phyloP scores from a whole-genome alignment of 2,888 invertebrate genomes.

The Hyles lineata region DNA sequence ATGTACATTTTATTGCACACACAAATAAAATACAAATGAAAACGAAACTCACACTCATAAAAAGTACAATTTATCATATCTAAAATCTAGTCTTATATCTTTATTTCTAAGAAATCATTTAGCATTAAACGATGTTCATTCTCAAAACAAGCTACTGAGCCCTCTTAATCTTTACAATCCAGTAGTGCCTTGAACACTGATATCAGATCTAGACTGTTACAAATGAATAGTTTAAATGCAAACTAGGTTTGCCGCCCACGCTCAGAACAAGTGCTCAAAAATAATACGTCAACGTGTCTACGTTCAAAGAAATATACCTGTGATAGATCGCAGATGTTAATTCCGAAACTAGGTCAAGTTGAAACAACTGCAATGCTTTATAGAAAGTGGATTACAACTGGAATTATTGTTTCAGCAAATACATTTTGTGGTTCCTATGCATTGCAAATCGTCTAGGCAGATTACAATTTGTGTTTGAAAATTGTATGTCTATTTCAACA shows the following conservation, averaged over 20 bases:
- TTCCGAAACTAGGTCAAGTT: constrained; percentile 50
- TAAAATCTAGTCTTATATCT: too few relatives aligned
- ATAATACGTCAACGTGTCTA: not conserved
- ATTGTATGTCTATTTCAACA: too few relatives aligned
- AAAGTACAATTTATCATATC: too few relatives aligned
- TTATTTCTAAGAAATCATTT: not conserved
- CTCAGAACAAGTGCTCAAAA: not conserved
- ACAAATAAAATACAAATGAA: too few relatives aligned
- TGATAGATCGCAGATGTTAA: constrained; percentile 40
- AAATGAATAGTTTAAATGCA: not conserved
- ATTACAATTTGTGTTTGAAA: not conserved
- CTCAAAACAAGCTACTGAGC: not conserved
- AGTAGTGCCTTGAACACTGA: not conserved
- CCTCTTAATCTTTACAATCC: not conserved
- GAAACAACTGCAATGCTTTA: constrained; percentile 36
- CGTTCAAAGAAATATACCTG: not conserved
- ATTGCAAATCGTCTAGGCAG: not conserved
- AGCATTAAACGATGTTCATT: not conserved
- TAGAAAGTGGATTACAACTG: constrained; percentile 50
- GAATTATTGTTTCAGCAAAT: constrained; percentile 26
- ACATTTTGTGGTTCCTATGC: constrained; percentile 15
- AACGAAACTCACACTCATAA: too few relatives aligned
- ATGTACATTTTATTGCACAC: too few relatives aligned
- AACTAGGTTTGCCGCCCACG: not conserved
- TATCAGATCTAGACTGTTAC: not conserved